phyloP scores from a whole-genome alignment of 2,797 vertebrate species.

The Pantherophis alleghaniensis region DNA sequence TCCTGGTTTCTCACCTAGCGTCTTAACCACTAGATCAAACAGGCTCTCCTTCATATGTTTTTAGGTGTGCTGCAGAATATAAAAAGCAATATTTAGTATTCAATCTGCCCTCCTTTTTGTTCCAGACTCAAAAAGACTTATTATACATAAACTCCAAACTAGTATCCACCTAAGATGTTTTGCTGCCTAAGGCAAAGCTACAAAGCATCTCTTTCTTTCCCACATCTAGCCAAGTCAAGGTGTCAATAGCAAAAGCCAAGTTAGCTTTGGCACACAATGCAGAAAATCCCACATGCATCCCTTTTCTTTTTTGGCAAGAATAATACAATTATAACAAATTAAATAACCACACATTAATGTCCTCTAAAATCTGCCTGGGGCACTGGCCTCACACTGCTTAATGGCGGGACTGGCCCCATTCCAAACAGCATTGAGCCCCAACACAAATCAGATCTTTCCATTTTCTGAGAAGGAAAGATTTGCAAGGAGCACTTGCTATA shows the following conservation, averaged over 20 bases:
- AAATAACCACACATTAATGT: not conserved
- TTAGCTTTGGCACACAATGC: not conserved
- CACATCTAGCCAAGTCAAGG: not conserved
- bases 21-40: not conserved
- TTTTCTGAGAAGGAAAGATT: not conserved
- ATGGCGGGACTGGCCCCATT: not conserved
- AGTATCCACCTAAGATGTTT: not conserved
- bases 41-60: not conserved
- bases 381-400: not conserved
- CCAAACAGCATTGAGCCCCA: not conserved
- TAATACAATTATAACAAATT: not conserved
- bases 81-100: not conserved
- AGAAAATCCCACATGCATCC: not conserved
- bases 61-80: not conserved
- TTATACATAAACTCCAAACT: not conserved
- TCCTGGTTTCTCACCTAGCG: not conserved
- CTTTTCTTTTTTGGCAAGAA: not conserved
- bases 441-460: not conserved
- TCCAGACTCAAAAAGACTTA: not conserved
- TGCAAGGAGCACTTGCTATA: not conserved
- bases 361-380: not conserved
- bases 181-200: not conserved
- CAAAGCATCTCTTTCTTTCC: not conserved
- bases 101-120: not conserved
- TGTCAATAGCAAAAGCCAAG: not conserved